A percentile compares a stretch with the other conserved stretches of the same genome.
phyloP scores from a whole-genome alignment of 2,888 invertebrate genomes.

The Zele albiditarsus region DNA sequence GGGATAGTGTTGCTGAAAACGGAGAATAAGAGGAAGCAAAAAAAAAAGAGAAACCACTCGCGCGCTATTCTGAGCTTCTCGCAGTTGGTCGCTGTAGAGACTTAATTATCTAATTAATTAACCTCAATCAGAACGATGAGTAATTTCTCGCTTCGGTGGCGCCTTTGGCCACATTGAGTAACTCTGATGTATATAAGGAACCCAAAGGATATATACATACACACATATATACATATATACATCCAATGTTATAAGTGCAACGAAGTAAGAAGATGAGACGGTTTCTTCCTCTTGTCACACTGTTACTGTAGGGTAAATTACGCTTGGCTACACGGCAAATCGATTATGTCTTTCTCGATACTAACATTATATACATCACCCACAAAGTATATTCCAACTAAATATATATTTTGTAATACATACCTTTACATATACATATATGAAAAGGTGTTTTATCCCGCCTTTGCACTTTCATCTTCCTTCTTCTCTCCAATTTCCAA shows the following conservation, averaged over 20 bases:
- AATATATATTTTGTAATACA: slow-evolving; percentile 18
- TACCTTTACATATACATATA: not conserved
- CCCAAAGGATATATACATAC: slow-evolving; percentile 40
- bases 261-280: slow-evolving; percentile 2
- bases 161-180: slow-evolving; percentile 63
- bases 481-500: slow-evolving; percentile 39
- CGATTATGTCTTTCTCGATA: slow-evolving; percentile 67
- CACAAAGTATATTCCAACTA: not conserved
- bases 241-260: slow-evolving; percentile 6
- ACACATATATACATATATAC: slow-evolving; percentile 10
- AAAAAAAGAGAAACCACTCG: slow-evolving; percentile 42
- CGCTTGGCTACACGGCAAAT: slow-evolving; percentile 72
- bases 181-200: not conserved
- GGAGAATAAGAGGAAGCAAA: not conserved
- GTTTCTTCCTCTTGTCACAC: slow-evolving; percentile 71
- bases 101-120: slow-evolving; percentile 74
- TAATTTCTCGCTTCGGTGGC: slow-evolving; percentile 72
- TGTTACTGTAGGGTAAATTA: slow-evolving; percentile 68
- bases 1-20: slow-evolving; percentile 28
- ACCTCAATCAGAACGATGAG: slow-evolving; percentile 73
- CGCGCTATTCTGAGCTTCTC: slow-evolving; percentile 47
- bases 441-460: slow-evolving; percentile 22
- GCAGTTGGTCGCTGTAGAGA: slow-evolving; percentile 57
- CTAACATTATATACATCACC: slow-evolving; percentile 43
- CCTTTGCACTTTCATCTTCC: slow-evolving; percentile 33